A percentile compares a stretch with the other conserved stretches of the same genome.
phyloP scores from a whole-genome alignment of 2,888 invertebrate species.

The Hyalella azteca region DNA sequence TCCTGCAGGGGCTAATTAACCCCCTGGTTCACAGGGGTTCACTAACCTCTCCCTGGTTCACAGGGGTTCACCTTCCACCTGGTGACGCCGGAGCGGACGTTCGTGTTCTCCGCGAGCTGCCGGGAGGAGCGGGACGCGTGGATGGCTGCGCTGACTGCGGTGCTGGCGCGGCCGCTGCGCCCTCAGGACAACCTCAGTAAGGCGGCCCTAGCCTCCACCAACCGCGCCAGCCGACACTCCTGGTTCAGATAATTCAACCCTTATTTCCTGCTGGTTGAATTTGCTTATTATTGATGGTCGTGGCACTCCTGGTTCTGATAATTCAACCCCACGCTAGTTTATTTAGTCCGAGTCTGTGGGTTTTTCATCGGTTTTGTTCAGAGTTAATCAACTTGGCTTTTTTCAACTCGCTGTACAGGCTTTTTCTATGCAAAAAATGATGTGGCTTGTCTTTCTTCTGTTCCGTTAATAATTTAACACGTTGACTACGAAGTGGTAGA shows the following conservation, averaged over 20 bases:
- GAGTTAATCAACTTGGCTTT: no score
- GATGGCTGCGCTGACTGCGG: constrained; percentile 77
- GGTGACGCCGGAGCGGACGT: constrained; percentile 79
- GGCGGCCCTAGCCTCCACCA: constrained; percentile 59
- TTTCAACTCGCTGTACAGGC: no score
- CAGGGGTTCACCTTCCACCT: constrained; percentile 82
- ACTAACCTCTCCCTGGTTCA: constrained; percentile 63
- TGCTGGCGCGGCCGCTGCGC: constrained; percentile 76
- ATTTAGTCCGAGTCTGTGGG: no score
- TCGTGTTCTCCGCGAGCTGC: constrained; percentile 76
- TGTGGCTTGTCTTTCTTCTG: no score
- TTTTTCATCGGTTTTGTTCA: no score
- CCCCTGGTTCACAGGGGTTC: no score
- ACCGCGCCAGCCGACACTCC: constrained; percentile 41
- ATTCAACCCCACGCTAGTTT: neutral
- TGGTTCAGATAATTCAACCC: constrained; percentile 22
- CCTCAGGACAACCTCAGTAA: constrained; percentile 79
- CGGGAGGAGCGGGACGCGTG: constrained; percentile 80
- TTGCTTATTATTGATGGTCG: no score
- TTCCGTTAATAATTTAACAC: no score
- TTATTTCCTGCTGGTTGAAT: no score
- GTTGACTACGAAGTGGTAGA: no score
- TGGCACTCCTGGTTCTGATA: neutral
- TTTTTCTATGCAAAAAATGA: no score
- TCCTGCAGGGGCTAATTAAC: no score